These are phyloP conservation scores for Euborellia annulipes DNA, from an alignment of 1,140 invertebrate species.

Conservation along the genomic window DNA sequence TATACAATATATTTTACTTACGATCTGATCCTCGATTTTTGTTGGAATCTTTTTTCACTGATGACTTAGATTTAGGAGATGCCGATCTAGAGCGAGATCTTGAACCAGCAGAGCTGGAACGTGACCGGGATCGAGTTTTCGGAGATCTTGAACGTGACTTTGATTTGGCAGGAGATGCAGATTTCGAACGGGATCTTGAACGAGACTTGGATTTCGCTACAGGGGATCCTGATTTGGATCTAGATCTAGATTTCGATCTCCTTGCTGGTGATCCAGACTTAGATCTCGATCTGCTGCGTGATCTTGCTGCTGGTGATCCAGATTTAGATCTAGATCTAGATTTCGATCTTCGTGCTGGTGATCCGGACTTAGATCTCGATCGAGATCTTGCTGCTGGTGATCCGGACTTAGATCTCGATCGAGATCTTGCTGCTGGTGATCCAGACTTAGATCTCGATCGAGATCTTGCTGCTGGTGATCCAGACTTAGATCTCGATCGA, in stretches of 20 bases:
- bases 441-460: conserved; percentile 9
- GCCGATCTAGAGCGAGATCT: conserved; percentile 22
- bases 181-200: conserved; percentile 25
- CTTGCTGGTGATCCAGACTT: conserved; percentile 12
- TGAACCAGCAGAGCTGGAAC: conserved; percentile 23
- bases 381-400: not conserved
- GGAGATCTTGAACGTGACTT: conserved; percentile 23
- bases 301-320: not conserved
- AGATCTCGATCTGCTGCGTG: conserved; percentile 17
- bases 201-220: conserved; percentile 18
- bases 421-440: conserved; percentile 12
- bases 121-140: conserved; percentile 27
- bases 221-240: conserved; percentile 17
- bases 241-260: conserved; percentile 19
- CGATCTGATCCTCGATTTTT: too few species aligned
- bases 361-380: conserved; percentile 6
- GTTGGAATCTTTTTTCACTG: too few species aligned
- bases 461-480: not conserved
- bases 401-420: conserved; percentile 8
- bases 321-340: conserved; percentile 10
- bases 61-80: too few species aligned
- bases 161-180: conserved; percentile 22
- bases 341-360: not conserved
- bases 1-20: too few species aligned
- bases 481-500: conserved; percentile 17